phyloP scores from a whole-genome alignment of 1,140 invertebrate genomes.

The Dendroctonus ponderosae region DNA sequence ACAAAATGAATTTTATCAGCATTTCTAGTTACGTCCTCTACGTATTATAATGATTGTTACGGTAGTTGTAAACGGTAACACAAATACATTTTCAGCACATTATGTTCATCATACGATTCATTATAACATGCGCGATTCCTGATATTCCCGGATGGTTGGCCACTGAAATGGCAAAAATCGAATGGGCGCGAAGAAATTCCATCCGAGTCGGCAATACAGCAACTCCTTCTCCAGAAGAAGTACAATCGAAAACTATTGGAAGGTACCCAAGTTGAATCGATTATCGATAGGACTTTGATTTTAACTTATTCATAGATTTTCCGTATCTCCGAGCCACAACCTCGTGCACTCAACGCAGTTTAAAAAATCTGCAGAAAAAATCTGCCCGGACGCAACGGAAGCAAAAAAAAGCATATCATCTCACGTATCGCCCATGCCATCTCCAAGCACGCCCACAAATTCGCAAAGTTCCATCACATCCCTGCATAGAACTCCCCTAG shows the following conservation, averaged over 20 bases:
- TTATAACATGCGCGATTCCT: constrained; percentile 82
- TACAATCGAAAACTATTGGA: constrained; percentile 45
- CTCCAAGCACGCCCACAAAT: constrained; percentile 40
- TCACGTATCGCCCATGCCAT: constrained; percentile 36
- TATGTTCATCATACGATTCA: constrained; percentile 77
- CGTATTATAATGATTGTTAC: neutral
- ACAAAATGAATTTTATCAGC: too few species aligned
- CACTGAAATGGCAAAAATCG: constrained; percentile 82
- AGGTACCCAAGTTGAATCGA: constrained; percentile 31
- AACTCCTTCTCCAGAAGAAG: constrained; percentile 45
- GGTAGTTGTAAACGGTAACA: neutral
- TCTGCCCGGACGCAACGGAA: constrained; percentile 30
- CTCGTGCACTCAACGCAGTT: constrained; percentile 26
- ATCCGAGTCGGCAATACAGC: constrained; percentile 44
- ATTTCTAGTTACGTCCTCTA: too few species aligned
- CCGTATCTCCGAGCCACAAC: constrained; percentile 49
- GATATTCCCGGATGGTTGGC: constrained; percentile 90
- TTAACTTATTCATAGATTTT: constrained; percentile 43
- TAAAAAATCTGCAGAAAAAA: constrained; percentile 38
- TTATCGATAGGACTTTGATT: neutral
- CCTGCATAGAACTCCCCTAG: constrained; percentile 43
- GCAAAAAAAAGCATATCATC: constrained; percentile 26
- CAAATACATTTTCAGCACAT: constrained; percentile 68
- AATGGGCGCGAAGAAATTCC: constrained; percentile 72
- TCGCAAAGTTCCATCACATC: constrained; percentile 38